Evolutionary conservation across 2,888 invertebrate species (phyloP), one percentile per base, ranked within the genome.

Genomic region (Hemicrepidius hirtus): DNA sequence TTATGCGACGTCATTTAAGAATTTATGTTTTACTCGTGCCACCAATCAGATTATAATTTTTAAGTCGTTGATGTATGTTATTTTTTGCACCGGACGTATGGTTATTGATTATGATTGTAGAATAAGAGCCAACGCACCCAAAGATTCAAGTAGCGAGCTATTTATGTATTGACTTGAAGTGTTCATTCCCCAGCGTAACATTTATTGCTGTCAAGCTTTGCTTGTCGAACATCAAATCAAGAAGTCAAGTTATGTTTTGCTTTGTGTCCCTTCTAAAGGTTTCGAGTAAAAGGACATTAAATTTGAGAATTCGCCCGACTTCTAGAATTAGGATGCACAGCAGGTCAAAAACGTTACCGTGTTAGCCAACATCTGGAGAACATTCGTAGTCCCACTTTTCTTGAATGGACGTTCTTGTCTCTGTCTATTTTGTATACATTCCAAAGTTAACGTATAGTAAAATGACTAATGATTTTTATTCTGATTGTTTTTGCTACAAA

Each of bases 131-230:
- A 70, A 73, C 50, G 72, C 50, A 71, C 73, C 50, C 28, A 75
- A 60, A 68, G 60, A 57, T 71, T 73, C 67, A 73, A 75, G 70
- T 75, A 62, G 68, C 59, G 49, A 73, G 75, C 70, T 73, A 73
- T 73, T 73, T 75, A 44, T 67, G 74, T 74, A 32, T 63, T 71
- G 63, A 63, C 60, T 65, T 74, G 59, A 72, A 76, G 74, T 75
- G 71, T 62, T 41, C 64, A 44, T 46, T 60, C 46, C 57, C 37
- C 68, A 67, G 59, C 40, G 53, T 24, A 69, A 53, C 64, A 55
- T 75, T 73, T 71, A 73, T 70, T 69, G 53, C 67, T 67, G 62
- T 73, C 55, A 72, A 53, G 50, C 53, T n/a, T 32, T 21, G 13
- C 40, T n/a, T 64, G 64, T 68, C 55, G 41, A 68, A 68, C 60